Conservation (phyloP, 2,888 invertebrate genomes). For the Anodontia alba region DNA sequence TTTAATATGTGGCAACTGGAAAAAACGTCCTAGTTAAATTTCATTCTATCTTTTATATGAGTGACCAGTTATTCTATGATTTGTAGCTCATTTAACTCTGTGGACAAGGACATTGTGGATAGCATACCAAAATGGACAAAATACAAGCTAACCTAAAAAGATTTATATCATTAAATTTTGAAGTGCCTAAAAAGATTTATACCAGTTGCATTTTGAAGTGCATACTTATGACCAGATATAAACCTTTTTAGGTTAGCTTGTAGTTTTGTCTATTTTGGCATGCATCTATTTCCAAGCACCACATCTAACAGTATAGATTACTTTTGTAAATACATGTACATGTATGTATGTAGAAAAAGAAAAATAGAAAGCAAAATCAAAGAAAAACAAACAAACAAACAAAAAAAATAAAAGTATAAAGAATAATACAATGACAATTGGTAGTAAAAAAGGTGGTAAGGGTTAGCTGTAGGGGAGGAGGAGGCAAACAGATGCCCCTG, state of each 20-base stretch:
- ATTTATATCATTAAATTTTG: too few relatives aligned
- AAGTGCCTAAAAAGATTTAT: too few relatives aligned
- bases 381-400: neutral
- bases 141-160: too few relatives aligned
- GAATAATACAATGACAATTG: too few relatives aligned
- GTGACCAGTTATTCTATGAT: conserved; percentile 1
- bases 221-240: neutral
- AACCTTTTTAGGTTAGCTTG: neutral
- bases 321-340: too few relatives aligned
- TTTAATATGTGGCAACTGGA: neutral
- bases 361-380: neutral
- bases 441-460: too few relatives aligned
- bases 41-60: neutral
- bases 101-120: neutral
- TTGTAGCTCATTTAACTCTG: neutral
- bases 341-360: neutral
- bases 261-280: neutral
- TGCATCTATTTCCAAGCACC: neutral
- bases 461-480: too few relatives aligned
- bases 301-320: neutral
- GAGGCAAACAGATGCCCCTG: too few relatives aligned
- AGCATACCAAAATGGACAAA: neutral
- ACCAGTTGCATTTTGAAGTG: too few relatives aligned
- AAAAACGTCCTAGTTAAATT: neutral
- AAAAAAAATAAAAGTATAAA: too few relatives aligned